These are phyloP conservation scores for Anolis carolinensis DNA, from an alignment of 2,113 vertebrate species.

Conservation along the genomic window DNA sequence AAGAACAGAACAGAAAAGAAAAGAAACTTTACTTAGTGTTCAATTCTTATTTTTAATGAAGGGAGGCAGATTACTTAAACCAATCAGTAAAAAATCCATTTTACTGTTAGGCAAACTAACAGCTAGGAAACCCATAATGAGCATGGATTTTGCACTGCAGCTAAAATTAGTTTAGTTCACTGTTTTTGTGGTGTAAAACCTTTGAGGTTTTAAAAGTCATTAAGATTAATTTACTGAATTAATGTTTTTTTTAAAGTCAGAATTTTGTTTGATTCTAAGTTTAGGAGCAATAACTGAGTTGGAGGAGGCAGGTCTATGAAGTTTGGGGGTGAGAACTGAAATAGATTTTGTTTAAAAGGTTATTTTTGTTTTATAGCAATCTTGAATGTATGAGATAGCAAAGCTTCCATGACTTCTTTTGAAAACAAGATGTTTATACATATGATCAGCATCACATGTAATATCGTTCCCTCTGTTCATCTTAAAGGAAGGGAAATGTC, in stretches of 20 bases:
- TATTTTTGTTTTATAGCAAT: conserved; percentile 58
- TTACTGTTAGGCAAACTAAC: conserved; percentile 29
- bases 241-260: conserved; percentile 8
- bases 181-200: too few relatives aligned
- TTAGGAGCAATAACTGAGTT: conserved; percentile 31
- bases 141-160: conserved; percentile 49
- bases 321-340: conserved; percentile 47
- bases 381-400: conserved; percentile 58
- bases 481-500: conserved; percentile 55
- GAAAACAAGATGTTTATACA: conserved; percentile 60
- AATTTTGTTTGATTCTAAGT: conserved; percentile 35
- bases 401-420: conserved; percentile 58
- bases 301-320: conserved; percentile 37
- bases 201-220: conserved; percentile 41
- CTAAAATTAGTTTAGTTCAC: too few relatives aligned
- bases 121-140: conserved; percentile 66
- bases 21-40: conserved; percentile 38
- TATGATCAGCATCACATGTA: conserved; percentile 62
- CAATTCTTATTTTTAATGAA: conserved; percentile 34
- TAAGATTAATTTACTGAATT: conserved; percentile 61
- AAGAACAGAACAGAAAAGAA: not conserved
- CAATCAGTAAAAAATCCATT: conserved; percentile 42
- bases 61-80: conserved; percentile 47
- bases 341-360: conserved; percentile 54
- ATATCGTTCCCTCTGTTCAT: conserved; percentile 66